Conservation (phyloP, 1,140 invertebrate genomes). For the Rhyacophila brunnea region DNA sequence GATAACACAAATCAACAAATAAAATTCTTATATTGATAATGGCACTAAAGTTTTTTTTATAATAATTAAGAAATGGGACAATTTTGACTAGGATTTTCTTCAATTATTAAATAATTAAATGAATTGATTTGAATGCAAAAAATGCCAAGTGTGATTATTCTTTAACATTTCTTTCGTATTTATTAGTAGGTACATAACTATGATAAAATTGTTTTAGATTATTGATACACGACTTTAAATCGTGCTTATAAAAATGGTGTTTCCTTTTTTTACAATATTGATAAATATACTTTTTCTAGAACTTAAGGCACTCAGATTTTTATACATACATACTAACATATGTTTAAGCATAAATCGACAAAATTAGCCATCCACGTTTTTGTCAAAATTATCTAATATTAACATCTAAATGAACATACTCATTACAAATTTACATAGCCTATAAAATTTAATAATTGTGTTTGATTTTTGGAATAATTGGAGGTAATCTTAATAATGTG, state of each 20-base stretch:
- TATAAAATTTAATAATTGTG: too few species aligned
- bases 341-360: too few species aligned
- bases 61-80: background rate
- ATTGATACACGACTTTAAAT: slow-evolving; percentile 1
- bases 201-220: slow-evolving; percentile 16
- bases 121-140: slow-evolving; percentile 5
- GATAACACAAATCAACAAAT: background rate
- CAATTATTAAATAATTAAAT: background rate
- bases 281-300: slow-evolving; percentile 35
- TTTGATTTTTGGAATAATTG: too few species aligned
- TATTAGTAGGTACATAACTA: slow-evolving; percentile 15
- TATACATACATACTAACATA: slow-evolving; percentile 5
- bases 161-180: background rate
- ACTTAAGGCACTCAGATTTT: slow-evolving; percentile 36
- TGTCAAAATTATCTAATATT: background rate
- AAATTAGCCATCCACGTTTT: background rate
- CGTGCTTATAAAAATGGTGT: slow-evolving; percentile 31
- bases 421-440: background rate
- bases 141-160: slow-evolving; percentile 11
- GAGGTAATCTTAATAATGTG: too few species aligned
- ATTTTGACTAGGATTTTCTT: background rate
- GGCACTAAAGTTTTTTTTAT: background rate
- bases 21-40: too few species aligned
- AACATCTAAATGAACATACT: slow-evolving; percentile 7
- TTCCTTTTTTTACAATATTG: slow-evolving; percentile 29